Evolutionary conservation across 2,797 vertebrate species (phyloP).

Genomic region (Manis pentadactyla): DNA sequence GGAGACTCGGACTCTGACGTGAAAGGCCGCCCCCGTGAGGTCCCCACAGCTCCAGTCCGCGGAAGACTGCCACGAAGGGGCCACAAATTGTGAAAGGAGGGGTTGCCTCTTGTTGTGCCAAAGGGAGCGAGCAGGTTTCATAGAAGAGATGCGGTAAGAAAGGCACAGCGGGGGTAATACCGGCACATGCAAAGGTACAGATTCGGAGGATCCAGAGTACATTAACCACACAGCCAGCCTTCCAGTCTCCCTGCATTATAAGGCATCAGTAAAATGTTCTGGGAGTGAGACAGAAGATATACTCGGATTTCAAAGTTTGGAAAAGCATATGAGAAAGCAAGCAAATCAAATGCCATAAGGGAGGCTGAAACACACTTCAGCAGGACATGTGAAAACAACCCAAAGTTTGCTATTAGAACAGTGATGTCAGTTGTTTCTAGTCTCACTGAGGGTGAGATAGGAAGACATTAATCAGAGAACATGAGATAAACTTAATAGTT

Average conservation of each 20-base stretch:
- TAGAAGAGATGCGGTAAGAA: background rate
- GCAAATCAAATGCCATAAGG: background rate
- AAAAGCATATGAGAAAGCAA: background rate
- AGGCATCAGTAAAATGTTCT: background rate
- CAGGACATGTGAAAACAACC: slow-evolving; percentile 18
- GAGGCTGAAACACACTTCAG: background rate
- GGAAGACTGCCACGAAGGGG: background rate
- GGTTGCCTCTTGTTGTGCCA: background rate
- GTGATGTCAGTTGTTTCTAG: background rate
- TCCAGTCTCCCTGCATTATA: background rate
- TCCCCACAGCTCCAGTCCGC: rapidly evolving
- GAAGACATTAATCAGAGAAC: background rate
- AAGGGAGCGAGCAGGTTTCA: background rate
- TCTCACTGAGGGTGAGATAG: background rate
- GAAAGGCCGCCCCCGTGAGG: background rate
- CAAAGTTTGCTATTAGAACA: background rate
- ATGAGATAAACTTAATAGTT: background rate
- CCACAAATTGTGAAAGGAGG: background rate
- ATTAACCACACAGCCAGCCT: background rate
- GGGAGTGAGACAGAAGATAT: background rate
- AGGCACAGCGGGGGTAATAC: background rate
- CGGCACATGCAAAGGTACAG: background rate
- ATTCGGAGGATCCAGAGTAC: background rate
- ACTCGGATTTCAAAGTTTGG: background rate
- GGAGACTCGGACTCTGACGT: background rate